A percentile compares a stretch with the other conserved stretches of the same genome.
Conservation (phyloP, 2,797 vertebrate species). For the Arctocebus calabarensis region DNA sequence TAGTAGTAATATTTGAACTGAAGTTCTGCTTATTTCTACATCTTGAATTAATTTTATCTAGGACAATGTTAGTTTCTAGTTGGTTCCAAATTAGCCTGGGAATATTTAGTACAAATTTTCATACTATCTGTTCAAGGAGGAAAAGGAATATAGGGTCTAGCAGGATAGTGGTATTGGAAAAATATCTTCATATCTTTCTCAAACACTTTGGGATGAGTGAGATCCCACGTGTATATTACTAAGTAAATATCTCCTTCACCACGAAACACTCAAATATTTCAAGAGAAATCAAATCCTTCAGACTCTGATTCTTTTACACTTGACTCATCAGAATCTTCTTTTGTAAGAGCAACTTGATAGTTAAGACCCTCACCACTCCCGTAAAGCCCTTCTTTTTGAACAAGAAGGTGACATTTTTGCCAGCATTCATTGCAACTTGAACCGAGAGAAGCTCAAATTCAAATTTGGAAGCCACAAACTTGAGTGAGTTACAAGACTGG, state of each 20-base stretch:
- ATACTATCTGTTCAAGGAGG: not conserved
- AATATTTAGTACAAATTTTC: not conserved
- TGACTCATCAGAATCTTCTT: slow-evolving; percentile 79
- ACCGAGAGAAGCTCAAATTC: slow-evolving; percentile 64
- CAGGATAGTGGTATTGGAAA: slow-evolving; percentile 24
- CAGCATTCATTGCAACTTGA: slow-evolving; percentile 76
- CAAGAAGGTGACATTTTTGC: slow-evolving; percentile 70
- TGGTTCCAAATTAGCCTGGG: slow-evolving; percentile 24
- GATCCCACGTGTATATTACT: slow-evolving; percentile 25
- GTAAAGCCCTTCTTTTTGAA: slow-evolving; percentile 56
- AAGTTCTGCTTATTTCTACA: not conserved
- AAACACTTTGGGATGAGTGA: slow-evolving; percentile 66
- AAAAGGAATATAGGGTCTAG: not conserved
- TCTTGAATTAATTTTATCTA: slow-evolving; percentile 29
- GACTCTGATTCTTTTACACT: slow-evolving; percentile 79
- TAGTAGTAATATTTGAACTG: slow-evolving; percentile 18
- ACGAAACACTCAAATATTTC: slow-evolving; percentile 64
- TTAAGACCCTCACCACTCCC: not conserved
- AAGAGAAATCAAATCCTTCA: slow-evolving; percentile 77
- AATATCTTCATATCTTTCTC: slow-evolving; percentile 46
- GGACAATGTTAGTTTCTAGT: not conserved
- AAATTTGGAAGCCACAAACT: slow-evolving; percentile 73
- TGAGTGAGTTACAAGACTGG: slow-evolving; percentile 34
- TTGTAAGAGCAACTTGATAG: slow-evolving; percentile 77
- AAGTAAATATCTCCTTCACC: slow-evolving; percentile 57